These are phyloP conservation scores for Micronycteris hirsuta DNA, from an alignment of 2,113 vertebrate genomes.

Conservation along the genomic window DNA sequence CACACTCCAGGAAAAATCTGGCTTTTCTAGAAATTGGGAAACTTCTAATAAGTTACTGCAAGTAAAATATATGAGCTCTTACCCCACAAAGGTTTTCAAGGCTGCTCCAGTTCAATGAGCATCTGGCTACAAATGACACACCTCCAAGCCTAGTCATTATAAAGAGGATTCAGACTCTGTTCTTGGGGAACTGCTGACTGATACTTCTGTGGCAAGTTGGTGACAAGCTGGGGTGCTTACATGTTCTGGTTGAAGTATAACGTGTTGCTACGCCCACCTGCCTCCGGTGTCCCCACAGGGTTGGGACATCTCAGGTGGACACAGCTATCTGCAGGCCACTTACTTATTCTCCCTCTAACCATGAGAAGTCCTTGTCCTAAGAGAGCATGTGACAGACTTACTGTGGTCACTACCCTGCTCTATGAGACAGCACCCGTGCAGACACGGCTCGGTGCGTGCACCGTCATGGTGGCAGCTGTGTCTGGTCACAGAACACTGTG, in stretches of 20 bases:
- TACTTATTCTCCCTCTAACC: neutral
- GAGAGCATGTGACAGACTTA: fast-evolving
- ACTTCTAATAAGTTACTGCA: neutral
- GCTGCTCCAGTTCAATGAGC: neutral
- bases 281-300: neutral
- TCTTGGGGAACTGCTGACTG: neutral
- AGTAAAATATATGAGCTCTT: neutral
- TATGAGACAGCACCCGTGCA: fast-evolving
- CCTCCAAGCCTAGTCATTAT: neutral
- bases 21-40: neutral
- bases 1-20: neutral
- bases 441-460: fast-evolving
- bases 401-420: fast-evolving
- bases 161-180: neutral
- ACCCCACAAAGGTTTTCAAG: neutral
- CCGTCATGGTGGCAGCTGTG: fast-evolving
- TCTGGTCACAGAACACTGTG: fast-evolving
- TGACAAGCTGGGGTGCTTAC: too few species aligned
- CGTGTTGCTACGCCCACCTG: neutral
- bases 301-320: neutral
- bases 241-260: neutral
- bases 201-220: neutral
- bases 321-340: neutral
- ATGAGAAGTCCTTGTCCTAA: neutral
- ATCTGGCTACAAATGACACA: neutral